A percentile compares a stretch with the other conserved stretches of the same genome.
Evolutionary conservation across 1,140 invertebrate species (phyloP).

Genomic region (Copidosoma floridanum): DNA sequence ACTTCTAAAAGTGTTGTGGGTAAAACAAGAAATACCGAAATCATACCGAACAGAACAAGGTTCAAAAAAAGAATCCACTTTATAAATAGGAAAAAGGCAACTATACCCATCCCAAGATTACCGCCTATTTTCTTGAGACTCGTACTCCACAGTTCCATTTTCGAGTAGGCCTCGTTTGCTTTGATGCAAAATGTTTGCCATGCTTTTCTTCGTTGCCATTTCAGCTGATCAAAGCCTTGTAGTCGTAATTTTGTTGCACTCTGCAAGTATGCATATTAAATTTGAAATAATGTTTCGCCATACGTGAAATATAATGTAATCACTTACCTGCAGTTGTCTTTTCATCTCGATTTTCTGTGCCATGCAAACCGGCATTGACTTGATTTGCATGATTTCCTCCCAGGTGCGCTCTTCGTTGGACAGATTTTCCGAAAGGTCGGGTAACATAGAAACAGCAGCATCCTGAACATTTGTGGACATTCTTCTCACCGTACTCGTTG

Average conservation of each 20-base stretch:
- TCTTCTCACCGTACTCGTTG: conserved; percentile 64
- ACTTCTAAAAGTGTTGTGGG: conserved; percentile 60
- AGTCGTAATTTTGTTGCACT: conserved; percentile 75
- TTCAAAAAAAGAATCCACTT: conserved; percentile 80
- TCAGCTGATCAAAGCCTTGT: conserved; percentile 75
- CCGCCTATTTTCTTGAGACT: conserved; percentile 75
- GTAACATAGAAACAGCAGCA: conserved; percentile 71
- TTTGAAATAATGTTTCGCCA: background rate
- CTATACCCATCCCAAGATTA: conserved; percentile 76
- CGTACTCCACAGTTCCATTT: conserved; percentile 71
- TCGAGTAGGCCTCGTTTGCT: conserved; percentile 64
- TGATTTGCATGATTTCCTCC: conserved; percentile 84
- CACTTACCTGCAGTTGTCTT: conserved; percentile 69
- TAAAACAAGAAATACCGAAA: conserved; percentile 67
- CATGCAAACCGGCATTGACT: conserved; percentile 79
- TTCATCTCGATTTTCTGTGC: conserved; percentile 76
- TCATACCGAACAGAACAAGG: conserved; percentile 63
- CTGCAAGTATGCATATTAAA: conserved; percentile 53
- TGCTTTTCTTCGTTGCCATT: conserved; percentile 72
- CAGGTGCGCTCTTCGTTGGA: conserved; percentile 80
- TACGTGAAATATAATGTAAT: conserved; percentile 7
- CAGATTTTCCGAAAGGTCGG: conserved; percentile 75
- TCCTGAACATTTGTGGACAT: conserved; percentile 66
- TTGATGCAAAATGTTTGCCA: conserved; percentile 64
- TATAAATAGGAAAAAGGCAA: conserved; percentile 77